Evolutionary conservation across 2,888 invertebrate species (phyloP).

Genomic region (Cremastinae sp.): DNA sequence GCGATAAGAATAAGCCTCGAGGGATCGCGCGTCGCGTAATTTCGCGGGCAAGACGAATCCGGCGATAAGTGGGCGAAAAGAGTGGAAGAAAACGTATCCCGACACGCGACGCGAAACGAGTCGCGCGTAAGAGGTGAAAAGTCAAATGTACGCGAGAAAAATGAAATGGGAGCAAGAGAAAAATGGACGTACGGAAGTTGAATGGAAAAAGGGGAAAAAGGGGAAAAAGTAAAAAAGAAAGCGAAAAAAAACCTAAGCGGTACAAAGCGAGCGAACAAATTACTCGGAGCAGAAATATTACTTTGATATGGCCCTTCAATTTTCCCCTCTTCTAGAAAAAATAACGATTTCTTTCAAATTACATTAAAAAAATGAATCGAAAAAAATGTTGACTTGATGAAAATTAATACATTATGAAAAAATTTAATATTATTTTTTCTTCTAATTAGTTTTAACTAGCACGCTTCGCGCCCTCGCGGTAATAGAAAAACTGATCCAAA

Average conservation of each 20-base stretch:
- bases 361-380: no score
- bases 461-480: no score
- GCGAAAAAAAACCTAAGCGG: background rate
- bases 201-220: constrained; percentile 31
- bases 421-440: no score
- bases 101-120: constrained; percentile 40
- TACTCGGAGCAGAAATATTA: no score
- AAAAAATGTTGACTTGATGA: no score
- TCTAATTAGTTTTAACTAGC: no score
- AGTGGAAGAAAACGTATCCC: constrained; percentile 36
- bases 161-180: constrained; percentile 13
- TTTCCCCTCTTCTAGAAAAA: no score
- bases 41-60: constrained; percentile 52
- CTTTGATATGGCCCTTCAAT: no score
- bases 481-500: no score
- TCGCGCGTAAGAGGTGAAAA: constrained; percentile 24
- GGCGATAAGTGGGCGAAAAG: constrained; percentile 14
- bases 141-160: constrained; percentile 30
- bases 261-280: no score
- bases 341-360: no score
- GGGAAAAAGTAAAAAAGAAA: constrained; percentile 27
- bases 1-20: constrained; percentile 60
- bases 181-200: background rate
- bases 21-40: constrained; percentile 61
- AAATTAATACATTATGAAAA: no score